Base-by-base conservation (phyloP, 2,888 invertebrate species). In the Eupithecia insigniata region DNA sequence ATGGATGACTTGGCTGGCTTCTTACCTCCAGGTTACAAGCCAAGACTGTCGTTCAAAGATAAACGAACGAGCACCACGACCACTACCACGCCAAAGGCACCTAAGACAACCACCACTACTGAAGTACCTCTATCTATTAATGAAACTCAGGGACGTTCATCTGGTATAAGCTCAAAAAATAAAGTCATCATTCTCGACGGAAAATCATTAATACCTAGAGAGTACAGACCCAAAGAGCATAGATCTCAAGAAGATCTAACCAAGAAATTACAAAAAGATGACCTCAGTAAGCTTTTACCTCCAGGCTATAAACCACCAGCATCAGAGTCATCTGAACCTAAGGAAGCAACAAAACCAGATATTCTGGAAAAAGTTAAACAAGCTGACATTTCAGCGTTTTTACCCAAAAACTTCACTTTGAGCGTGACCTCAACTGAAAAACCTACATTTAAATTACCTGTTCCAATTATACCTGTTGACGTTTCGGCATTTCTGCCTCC, bases 401-500 rank as follows among this genome's bases (percentile, higher is more conserved):
- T 96, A 73, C 96, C 96, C 1, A 95, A 96, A 80, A 95, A 94
- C 66, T 96, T 93, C 79, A 96, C 95, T 73, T 84, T 90, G 3
- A 74, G n/a, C n/a, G 22, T 39, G n/a, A 90, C 90, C 71, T 70
- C 84, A 3, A 89, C 89, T 16, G 89, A 87, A 79, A 88, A 88
- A 78, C 76, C 89, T 46, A 91, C 87, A 78, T 51, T 72, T 28
- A 88, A 87, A 74, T 67, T 89, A 74, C 85, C 90, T 46, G 66
- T 79, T 18, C 86, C 88, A 55, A 80, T 89, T 66, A 80, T 84
- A 26, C 81, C 90, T 65, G 82, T 92, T 34, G 96, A 96, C 78
- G 90, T 96, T 73, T 92, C 95, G 62, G 95, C 95, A 69, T 95
- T 97, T 73, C 87, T 97, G 74, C 97, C 96, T 14, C 95, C 96